Evolutionary conservation across 2,797 vertebrate genomes (phyloP), one percentile per base, ranked within the genome.

Genomic region (Leontocebus nigricollis): DNA sequence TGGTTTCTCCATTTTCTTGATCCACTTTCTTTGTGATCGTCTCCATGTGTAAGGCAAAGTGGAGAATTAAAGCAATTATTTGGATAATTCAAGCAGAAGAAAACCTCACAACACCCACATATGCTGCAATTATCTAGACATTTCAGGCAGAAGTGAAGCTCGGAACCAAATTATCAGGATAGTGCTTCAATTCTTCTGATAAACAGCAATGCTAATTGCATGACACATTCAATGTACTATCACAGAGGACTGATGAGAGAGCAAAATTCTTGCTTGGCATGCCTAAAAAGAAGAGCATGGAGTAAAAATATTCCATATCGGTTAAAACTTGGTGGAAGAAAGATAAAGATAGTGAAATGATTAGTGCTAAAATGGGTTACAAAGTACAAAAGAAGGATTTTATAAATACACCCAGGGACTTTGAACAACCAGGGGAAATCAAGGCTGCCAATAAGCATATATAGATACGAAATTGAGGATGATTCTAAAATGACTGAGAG

Each of bases 401-500:
- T 96, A 94, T 96, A 97, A 98, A 98, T 93, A 96, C 33, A 13
- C 55, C 10, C 81, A 80, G 87, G 86, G 0, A 89, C 86, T 97
- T 92, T 3, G 19, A 82, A n/a, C 91, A 75, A 85, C 84, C 84
- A 57, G 82, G 89, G 81, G 46, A 95, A 97, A 97, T 79, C 55
- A 77, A 27, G 46, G 33, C 90, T 93, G 97, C 96, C 98, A 96
- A 97, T 98, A 95, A 96, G 83, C 91, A 87, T 96, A 26, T n/a
- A 67, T 50, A 33, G 8, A 10, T 90, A 90, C 93, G 90, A 98
- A 98, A 96, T 86, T 90, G 97, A 98, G 52, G 89, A 90, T 48
- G 84, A 92, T 88, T 98, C 88, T 88, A 93, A 98, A 92, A 95
- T 50, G 93, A 93, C 90, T 86, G 90, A 98, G 98, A 96, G 95